Base-by-base conservation (phyloP, 2,888 invertebrate genomes). In the Venusia cambrica region DNA sequence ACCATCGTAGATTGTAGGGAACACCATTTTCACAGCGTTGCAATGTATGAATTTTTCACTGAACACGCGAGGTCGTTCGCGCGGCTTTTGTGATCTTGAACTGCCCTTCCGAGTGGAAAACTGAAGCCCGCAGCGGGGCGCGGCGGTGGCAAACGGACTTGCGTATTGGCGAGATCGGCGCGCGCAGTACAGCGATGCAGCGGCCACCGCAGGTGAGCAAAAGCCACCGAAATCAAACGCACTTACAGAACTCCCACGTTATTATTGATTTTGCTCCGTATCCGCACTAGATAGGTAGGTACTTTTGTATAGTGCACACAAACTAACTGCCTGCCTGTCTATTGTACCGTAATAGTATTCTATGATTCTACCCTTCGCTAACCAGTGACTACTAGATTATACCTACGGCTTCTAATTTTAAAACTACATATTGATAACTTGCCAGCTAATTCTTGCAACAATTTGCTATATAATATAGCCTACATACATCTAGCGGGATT, bases 81-180 rank as follows among this genome's bases (percentile, higher is more conserved):
- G 64, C 69, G 70, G 70, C 72, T 70, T 69, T 69, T 66, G 74
- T 85, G 88, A 81, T 83, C 88, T 88, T 88, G 87, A 87, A 80
- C 78, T 84, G 88, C 81, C 88, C 88, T 87, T 87, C 73, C 72
- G 63, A 62, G 68, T 69, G 71, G 72, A 75, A 83, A 78, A 66
- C 62, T 66, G 69, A 67, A 72, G 71, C 65, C 70, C 72, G 68
- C 74, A 73, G 65, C 63, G 69, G 50, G 51, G 63, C 37, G 61
- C 55, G 62, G 48, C 59, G 58, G 45, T 54, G 62, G 48, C 59
- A 57, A 45, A 53, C 65, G 56, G 77, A 70, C 73, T 72, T 77
- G 81, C 84, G 87, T 78, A 80, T 57, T 77, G 64, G 58, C 57
- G 66, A 69, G 59, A 68, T 44, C 62, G 72, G 68, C 79, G 78